phyloP scores from a whole-genome alignment of 2,113 vertebrate species.

The Microcebus murinus region DNA sequence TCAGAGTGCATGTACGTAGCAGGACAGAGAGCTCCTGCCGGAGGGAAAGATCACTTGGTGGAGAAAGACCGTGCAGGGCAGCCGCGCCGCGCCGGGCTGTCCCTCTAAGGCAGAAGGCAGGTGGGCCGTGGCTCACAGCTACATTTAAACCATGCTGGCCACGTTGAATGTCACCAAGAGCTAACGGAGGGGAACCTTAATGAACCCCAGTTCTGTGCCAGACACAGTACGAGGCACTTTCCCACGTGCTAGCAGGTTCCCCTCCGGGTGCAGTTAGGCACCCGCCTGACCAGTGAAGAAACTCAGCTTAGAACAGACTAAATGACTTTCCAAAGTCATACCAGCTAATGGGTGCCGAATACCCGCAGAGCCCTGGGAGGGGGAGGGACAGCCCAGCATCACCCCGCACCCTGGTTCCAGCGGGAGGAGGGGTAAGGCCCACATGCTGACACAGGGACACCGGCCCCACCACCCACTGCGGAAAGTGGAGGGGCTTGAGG shows the following conservation, averaged over 20 bases:
- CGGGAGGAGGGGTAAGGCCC: background rate
- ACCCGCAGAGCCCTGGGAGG: background rate
- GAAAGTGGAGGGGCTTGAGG: background rate
- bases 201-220: background rate
- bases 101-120: too few relatives aligned
- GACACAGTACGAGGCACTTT: background rate
- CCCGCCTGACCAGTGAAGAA: background rate
- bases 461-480: accelerated
- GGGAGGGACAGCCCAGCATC: background rate
- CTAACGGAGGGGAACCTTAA: background rate
- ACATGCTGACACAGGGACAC: background rate
- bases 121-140: accelerated
- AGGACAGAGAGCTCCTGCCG: background rate
- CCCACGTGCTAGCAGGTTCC: background rate
- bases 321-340: background rate
- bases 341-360: too few relatives aligned
- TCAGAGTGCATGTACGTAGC: background rate
- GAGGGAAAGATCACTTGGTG: accelerated
- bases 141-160: background rate
- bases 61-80: background rate
- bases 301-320: background rate
- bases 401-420: background rate
- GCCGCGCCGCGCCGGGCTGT: accelerated
- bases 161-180: background rate
- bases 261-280: background rate